Base-by-base conservation (phyloP, 2,888 invertebrate species). In the Doris montereyensis region DNA sequence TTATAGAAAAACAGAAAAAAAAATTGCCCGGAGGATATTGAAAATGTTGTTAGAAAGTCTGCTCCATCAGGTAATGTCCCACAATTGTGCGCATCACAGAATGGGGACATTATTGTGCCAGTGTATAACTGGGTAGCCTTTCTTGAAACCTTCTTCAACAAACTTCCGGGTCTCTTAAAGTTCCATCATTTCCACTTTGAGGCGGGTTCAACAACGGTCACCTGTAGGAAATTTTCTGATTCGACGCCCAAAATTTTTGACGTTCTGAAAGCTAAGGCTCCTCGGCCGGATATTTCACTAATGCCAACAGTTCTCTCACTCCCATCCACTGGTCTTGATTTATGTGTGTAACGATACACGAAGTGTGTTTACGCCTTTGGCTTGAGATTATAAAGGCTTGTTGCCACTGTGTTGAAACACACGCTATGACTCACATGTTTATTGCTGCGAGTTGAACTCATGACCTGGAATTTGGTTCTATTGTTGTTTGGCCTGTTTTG, bases 21-120 rank as follows among this genome's bases (percentile, higher is more conserved):
- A 76, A n/a, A n/a, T 10, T 76, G 76, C 57, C 35, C 81, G 17
- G 52, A 65, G 41, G 83, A 82, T 26, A 68, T 82, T n/a, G 58
- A 21, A 0, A 52, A 65, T 13, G 79, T 77, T 5, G 78, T 80
- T 3, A 67, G 30, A 1, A n/a, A 65, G 2, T 73, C 74, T 30
- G 77, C 83, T 0, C 4, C 70, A 10, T 24, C 76, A 10, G 24
- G 58, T 5, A 41, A 70, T 10, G n/a, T 26, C 1, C 60, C 76
- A 4, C 82, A 82, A 58, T 24, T 76, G 41, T 77, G 67, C 32
- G 76, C 71, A 3, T n/a, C 0, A 4, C 70, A 82, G 58, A 41
- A 35, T 62, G 82, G 82, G 3, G 26, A 21, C 17, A 24, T 62
- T n/a, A 28, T 77, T 58, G 82, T 82, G 1, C 81, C 79, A 2